Percentiles rank a stretch among this genome's conserved stretches.
These are phyloP conservation scores for Chondrilla cf. caribensis DNA, from an alignment of 37 sponge, comb jelly and placozoan genomes.

Conservation along the genomic window DNA sequence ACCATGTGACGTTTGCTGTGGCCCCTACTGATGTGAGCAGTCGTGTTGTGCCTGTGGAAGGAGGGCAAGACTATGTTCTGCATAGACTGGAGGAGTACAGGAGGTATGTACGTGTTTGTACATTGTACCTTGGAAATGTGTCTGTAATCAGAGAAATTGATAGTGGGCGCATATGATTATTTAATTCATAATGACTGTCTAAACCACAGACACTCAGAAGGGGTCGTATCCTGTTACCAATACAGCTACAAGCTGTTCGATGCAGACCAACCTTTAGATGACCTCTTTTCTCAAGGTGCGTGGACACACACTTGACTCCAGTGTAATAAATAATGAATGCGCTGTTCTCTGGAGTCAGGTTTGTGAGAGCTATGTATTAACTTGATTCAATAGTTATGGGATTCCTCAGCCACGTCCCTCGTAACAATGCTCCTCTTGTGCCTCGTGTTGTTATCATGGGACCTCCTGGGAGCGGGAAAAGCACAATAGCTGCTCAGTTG, in stretches of 20 bases:
- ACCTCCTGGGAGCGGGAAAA: slow-evolving; percentile 66
- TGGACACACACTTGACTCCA: too few relatives aligned
- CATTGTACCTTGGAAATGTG: not conserved
- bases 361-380: too few relatives aligned
- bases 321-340: too few relatives aligned
- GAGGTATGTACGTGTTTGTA: not conserved
- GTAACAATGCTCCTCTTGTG: slow-evolving; percentile 71
- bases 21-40: slow-evolving; percentile 61
- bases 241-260: slow-evolving; percentile 47
- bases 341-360: too few relatives aligned
- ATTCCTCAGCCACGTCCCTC: slow-evolving; percentile 49
- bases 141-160: not conserved
- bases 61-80: slow-evolving; percentile 48
- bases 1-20: slow-evolving; percentile 76
- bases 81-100: not conserved
- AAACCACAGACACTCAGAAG: slow-evolving; percentile 43
- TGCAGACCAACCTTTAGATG: slow-evolving; percentile 88
- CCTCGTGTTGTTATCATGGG: slow-evolving; percentile 82
- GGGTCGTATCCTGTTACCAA: slow-evolving; percentile 52
- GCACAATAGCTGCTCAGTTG: slow-evolving; percentile 43
- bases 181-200: not conserved
- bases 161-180: too few relatives aligned
- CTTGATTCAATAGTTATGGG: slow-evolving; percentile 15
- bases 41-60: slow-evolving; percentile 61
- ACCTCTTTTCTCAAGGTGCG: slow-evolving; percentile 82